Conservation (phyloP, 2,888 invertebrate genomes). For the Clusia tigrina region DNA sequence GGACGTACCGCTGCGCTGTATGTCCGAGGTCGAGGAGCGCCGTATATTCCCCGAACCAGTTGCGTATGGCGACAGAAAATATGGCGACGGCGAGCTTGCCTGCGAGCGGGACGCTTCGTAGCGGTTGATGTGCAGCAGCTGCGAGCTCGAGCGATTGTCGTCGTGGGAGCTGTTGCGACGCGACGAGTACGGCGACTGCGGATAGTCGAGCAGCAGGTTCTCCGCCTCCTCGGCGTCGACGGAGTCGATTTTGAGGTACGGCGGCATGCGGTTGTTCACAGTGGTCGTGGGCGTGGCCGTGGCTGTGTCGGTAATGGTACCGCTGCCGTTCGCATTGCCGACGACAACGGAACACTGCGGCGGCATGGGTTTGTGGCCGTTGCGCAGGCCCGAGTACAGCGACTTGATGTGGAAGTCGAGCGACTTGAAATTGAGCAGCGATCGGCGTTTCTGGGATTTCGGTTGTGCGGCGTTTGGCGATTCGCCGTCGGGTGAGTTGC, state of each 20-base stretch:
- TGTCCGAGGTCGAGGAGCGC: constrained; percentile 64
- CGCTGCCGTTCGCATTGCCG: neutral
- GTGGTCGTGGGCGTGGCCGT: constrained; percentile 26
- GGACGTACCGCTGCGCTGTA: constrained; percentile 52
- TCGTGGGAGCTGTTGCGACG: constrained; percentile 52
- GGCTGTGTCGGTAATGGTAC: constrained; percentile 24
- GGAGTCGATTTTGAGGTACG: constrained; percentile 59
- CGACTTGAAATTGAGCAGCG: constrained; percentile 62
- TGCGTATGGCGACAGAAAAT: constrained; percentile 57
- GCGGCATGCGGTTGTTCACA: constrained; percentile 50
- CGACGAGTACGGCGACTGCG: constrained; percentile 57
- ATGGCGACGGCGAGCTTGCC: constrained; percentile 54
- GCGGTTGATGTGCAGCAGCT: constrained; percentile 50
- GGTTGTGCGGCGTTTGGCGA: constrained; percentile 17
- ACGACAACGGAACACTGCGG: constrained; percentile 36
- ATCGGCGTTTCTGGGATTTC: constrained; percentile 42
- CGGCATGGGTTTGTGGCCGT: constrained; percentile 39
- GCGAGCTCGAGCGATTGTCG: constrained; percentile 50
- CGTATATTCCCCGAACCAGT: constrained; percentile 53
- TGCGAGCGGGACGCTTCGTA: constrained; percentile 50
- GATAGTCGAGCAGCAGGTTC: constrained; percentile 56
- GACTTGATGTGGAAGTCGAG: constrained; percentile 64
- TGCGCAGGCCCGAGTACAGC: constrained; percentile 59
- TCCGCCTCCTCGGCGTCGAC: constrained; percentile 59
- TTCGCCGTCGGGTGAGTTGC: neutral